These are phyloP conservation scores for Ectemnius continuus DNA, from an alignment of 2,888 invertebrate genomes.

Conservation along the genomic window DNA sequence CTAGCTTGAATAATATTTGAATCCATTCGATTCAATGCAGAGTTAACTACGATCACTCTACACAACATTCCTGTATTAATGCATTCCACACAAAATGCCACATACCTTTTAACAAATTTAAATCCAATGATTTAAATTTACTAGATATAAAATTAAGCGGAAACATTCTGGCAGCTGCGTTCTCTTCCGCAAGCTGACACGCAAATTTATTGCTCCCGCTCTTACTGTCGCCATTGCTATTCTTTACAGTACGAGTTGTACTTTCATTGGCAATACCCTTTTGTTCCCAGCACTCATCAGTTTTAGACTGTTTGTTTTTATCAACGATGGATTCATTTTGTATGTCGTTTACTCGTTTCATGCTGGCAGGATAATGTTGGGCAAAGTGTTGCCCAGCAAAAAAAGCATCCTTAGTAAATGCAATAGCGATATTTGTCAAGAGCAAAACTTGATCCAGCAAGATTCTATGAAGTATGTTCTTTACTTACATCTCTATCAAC, in stretches of 20 bases:
- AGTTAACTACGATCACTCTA: too few species aligned
- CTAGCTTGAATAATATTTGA: too few species aligned
- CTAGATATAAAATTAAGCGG: constrained; percentile 71
- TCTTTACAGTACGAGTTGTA: constrained; percentile 23
- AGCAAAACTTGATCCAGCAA: too few species aligned
- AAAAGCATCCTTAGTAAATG: constrained; percentile 74
- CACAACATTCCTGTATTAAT: too few species aligned
- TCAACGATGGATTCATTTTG: constrained; percentile 39
- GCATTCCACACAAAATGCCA: neutral
- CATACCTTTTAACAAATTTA: constrained; percentile 67
- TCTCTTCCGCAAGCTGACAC: constrained; percentile 65
- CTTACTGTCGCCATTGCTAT: neutral
- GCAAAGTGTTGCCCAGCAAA: constrained; percentile 88
- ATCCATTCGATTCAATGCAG: too few species aligned
- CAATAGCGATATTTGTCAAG: too few species aligned
- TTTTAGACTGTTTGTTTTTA: constrained; percentile 26
- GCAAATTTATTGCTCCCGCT: constrained; percentile 32
- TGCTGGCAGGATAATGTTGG: constrained; percentile 81
- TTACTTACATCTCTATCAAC: constrained; percentile 83
- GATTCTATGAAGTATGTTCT: too few species aligned
- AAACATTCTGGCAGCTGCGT: constrained; percentile 72
- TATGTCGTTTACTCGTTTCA: constrained; percentile 77
- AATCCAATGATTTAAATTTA: constrained; percentile 68
- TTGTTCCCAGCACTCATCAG: constrained; percentile 17
- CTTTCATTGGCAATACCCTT: constrained; percentile 22